Conservation (phyloP, 2,113 vertebrate genomes). For the Onychostoma macrolepis region DNA sequence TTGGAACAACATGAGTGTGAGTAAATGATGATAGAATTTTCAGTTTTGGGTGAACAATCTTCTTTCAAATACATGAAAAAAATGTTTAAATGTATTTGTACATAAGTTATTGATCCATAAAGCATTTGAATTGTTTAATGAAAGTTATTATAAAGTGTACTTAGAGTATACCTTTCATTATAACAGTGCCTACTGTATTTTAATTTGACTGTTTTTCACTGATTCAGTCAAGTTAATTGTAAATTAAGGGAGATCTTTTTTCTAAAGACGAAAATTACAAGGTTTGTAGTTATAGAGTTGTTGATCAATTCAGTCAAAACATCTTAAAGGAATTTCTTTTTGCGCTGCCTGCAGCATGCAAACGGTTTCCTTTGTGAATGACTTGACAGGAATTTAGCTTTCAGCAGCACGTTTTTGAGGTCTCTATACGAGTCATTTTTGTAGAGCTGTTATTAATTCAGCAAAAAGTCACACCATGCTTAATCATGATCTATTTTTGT, state of each 20-base stretch:
- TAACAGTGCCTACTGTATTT: neutral
- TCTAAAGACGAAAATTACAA: neutral
- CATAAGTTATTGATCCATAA: neutral
- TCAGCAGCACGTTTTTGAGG: neutral
- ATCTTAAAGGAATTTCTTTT: neutral
- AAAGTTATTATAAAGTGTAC: neutral
- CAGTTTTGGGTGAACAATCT: neutral
- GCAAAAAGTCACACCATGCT: neutral
- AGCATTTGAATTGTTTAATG: neutral
- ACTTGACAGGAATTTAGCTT: neutral
- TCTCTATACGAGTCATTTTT: neutral
- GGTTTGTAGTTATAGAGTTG: neutral
- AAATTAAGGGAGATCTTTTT: no score
- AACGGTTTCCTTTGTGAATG: neutral
- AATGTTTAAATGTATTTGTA: neutral
- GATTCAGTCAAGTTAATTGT: neutral
- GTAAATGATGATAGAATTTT: neutral
- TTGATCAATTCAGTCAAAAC: neutral
- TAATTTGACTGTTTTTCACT: neutral
- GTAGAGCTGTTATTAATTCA: neutral
- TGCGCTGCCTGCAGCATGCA: neutral
- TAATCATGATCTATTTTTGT: neutral
- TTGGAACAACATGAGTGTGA: neutral
- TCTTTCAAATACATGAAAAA: neutral
- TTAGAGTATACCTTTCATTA: neutral